These are phyloP conservation scores for Acanthurus leucopareius DNA, from an alignment of 2,797 vertebrate genomes.

Conservation along the genomic window DNA sequence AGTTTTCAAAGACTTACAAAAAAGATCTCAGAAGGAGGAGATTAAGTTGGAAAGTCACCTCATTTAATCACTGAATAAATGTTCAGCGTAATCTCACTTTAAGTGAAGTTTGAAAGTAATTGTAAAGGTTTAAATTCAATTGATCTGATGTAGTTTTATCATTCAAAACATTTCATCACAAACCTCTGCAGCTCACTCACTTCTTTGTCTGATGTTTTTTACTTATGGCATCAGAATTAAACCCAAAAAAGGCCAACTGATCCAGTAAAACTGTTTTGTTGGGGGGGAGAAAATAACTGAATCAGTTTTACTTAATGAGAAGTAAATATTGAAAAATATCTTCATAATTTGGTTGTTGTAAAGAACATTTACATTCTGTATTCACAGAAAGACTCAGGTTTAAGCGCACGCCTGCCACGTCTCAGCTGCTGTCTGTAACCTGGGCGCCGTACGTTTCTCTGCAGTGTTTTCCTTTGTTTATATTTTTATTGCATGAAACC, in stretches of 20 bases:
- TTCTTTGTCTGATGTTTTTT: neutral
- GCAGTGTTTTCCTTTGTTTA: constrained; percentile 32
- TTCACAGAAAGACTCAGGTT: neutral
- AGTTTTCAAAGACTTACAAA: too few relatives aligned
- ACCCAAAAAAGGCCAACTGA: too few relatives aligned
- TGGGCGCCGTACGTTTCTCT: neutral
- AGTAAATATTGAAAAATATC: too few relatives aligned
- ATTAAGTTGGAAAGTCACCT: neutral
- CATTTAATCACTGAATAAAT: neutral
- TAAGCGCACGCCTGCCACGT: too few relatives aligned
- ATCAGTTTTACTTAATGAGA: too few relatives aligned
- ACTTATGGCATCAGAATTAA: too few relatives aligned
- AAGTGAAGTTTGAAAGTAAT: neutral
- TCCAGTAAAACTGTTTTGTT: too few relatives aligned
- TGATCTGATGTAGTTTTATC: neutral
- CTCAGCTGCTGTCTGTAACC: neutral
- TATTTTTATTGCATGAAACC: constrained; percentile 43
- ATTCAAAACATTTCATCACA: neutral
- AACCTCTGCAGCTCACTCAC: neutral
- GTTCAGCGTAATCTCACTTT: neutral
- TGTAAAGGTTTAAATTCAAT: neutral
- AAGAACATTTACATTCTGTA: too few relatives aligned
- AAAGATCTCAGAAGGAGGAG: neutral
- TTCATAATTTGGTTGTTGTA: too few relatives aligned
- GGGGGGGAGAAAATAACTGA: too few relatives aligned